phyloP scores from a whole-genome alignment of 2,888 invertebrate genomes.

The Synergus umbraculus region DNA sequence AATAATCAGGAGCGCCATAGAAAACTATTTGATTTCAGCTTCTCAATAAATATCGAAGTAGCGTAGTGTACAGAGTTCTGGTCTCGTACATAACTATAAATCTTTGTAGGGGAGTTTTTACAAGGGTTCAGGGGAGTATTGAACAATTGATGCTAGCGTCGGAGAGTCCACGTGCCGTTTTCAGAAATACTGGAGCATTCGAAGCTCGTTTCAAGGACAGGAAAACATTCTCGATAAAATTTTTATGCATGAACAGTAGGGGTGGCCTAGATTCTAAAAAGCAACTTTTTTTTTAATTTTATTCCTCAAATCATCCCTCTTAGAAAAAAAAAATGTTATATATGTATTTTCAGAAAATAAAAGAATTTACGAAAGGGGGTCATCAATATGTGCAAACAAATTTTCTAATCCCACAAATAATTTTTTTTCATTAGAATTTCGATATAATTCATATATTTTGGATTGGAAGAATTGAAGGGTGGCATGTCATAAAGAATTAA shows the following conservation, averaged over 20 bases:
- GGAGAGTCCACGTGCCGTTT: slow-evolving; percentile 39
- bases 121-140: slow-evolving; percentile 23
- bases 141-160: slow-evolving; percentile 23
- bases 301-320: background rate
- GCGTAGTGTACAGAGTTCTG: background rate
- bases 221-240: slow-evolving; percentile 17
- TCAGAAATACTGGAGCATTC: background rate
- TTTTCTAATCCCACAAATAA: slow-evolving; percentile 6
- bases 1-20: background rate
- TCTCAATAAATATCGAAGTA: background rate
- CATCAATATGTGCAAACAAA: slow-evolving; percentile 12
- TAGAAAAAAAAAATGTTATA: slow-evolving; percentile 1
- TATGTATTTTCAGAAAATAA: slow-evolving; percentile 6
- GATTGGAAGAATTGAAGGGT: background rate
- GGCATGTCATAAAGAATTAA: no score
- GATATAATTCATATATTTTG: background rate
- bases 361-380: slow-evolving; percentile 2
- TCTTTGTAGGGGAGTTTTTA: slow-evolving; percentile 25
- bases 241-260: slow-evolving; percentile 23
- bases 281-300: slow-evolving; percentile 23
- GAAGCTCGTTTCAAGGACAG: slow-evolving; percentile 18
- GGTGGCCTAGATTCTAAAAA: background rate
- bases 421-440: background rate
- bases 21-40: background rate
- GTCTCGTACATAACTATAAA: slow-evolving; percentile 2